These are phyloP conservation scores for Antitype chi DNA, from an alignment of 2,888 invertebrate genomes.

Conservation along the genomic window DNA sequence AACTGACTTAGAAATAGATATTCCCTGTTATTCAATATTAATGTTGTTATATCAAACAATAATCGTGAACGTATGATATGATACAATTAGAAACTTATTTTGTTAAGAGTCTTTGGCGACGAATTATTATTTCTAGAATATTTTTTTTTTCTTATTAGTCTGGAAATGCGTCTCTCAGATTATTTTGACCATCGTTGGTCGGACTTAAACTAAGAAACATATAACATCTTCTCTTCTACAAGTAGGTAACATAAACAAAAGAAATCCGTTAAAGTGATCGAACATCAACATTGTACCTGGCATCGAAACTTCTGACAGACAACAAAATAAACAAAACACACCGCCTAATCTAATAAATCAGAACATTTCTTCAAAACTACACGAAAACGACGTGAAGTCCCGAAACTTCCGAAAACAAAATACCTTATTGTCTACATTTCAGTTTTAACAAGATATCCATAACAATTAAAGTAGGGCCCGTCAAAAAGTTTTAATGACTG, in stretches of 20 bases:
- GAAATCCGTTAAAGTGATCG: neutral
- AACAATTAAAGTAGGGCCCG: slow-evolving; percentile 82
- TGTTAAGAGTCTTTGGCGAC: too few species aligned
- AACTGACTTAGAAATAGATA: too few species aligned
- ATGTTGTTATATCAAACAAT: too few species aligned
- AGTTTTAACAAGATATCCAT: slow-evolving; percentile 82
- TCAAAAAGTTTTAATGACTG: slow-evolving; percentile 88
- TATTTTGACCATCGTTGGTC: neutral
- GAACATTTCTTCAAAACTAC: slow-evolving; percentile 7
- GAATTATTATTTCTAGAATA: too few species aligned
- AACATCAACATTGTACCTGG: too few species aligned
- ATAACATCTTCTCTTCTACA: neutral
- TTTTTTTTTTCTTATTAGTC: too few species aligned
- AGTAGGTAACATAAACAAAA: neutral
- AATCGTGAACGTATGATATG: too few species aligned
- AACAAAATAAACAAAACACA: slow-evolving; percentile 12
- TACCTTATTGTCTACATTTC: slow-evolving; percentile 69
- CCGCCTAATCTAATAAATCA: slow-evolving; percentile 33
- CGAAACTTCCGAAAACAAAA: slow-evolving; percentile 58
- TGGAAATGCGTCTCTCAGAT: too few species aligned
- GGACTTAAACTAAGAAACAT: neutral
- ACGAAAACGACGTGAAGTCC: slow-evolving; percentile 31
- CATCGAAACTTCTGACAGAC: slow-evolving; percentile 9
- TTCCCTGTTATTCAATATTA: too few species aligned
- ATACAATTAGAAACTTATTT: too few species aligned